phyloP scores from a whole-genome alignment of 2,888 invertebrate species.

The Parnassius smintheus region DNA sequence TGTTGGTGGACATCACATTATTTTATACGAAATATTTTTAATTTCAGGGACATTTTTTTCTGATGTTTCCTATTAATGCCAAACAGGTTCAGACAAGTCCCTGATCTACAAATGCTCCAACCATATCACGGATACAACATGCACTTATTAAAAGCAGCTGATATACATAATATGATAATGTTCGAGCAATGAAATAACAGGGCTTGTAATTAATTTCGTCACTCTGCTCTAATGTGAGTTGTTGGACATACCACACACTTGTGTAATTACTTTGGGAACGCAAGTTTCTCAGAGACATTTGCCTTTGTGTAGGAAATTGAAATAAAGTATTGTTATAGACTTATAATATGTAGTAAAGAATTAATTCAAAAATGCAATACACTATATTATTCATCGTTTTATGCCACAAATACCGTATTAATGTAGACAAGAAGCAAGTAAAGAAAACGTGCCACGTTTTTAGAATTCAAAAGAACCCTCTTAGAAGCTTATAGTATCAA shows the following conservation, averaged over 20 bases:
- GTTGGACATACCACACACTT: constrained; percentile 12
- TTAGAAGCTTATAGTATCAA: constrained; percentile 44
- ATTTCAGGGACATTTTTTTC: too few relatives aligned
- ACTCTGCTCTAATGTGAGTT: constrained; percentile 16
- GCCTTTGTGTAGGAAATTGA: not conserved
- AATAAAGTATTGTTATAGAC: not conserved
- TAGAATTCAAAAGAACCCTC: constrained; percentile 37
- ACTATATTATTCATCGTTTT: not conserved
- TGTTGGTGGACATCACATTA: too few relatives aligned
- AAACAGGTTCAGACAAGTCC: too few relatives aligned
- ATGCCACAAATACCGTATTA: constrained; percentile 17
- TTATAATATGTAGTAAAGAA: not conserved
- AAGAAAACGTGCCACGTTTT: constrained; percentile 31
- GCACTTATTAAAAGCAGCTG: not conserved
- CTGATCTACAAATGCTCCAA: too few relatives aligned
- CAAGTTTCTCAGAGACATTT: constrained; percentile 6
- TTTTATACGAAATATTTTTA: too few relatives aligned
- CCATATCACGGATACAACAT: not conserved
- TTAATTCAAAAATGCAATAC: not conserved
- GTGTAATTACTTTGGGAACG: constrained; percentile 5
- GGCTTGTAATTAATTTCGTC: constrained; percentile 11
- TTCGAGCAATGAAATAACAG: constrained; percentile 19
- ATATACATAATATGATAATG: not conserved
- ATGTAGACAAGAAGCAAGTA: constrained; percentile 22
- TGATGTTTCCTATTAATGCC: too few relatives aligned